Base-by-base conservation (phyloP, 2,888 invertebrate species). In the Marronus borbonicus region DNA sequence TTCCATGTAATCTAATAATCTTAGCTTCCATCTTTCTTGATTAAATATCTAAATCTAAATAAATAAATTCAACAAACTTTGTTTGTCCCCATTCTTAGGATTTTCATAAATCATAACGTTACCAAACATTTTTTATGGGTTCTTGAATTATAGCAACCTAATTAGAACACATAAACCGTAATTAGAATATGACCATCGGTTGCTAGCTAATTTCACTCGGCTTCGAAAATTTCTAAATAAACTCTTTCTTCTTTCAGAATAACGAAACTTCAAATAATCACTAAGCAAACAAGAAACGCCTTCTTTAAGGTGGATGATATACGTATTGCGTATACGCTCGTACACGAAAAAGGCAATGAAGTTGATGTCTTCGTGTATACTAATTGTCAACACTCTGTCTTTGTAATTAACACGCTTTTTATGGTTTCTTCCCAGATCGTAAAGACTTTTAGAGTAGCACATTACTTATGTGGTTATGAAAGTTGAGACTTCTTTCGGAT, bases 321-420 rank as follows among this genome's bases (percentile, higher is more conserved):
- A 66, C 36, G 31, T 36, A 36, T 66, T 12, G 8, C 44, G 39
- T 44, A 10, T 20, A 28, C 65, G 10, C 66, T 20, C 55, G 20
- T 58, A 31, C 17, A 44, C 65, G 39, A 44, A 66, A 66, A 66
- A 39, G 66, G 66, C 66, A 39, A 66, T 12, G 66, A 66, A 66
- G 39, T 60, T 60, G 60, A 39, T 66, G 39, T 66, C 39, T 66
- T 10, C n/a, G 17, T n/a, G n/a, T 66, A 66, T 39, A 66, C 17
- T 66, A 69, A 69, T 55, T 58, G 58, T 72, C 72, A 72, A 72
- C 58, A 36, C 58, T 17, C 17, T 17, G 28, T 31, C 39, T 58
- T 20, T 17, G 58, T 72, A 72, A 72, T 72, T 72, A 72, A 58
- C 58, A 60, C 58, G 39, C 58, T 50, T 68, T 10, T 68, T 49